These are phyloP conservation scores for Nibea coibor DNA, from an alignment of 2,113 vertebrate species.

Conservation along the genomic window DNA sequence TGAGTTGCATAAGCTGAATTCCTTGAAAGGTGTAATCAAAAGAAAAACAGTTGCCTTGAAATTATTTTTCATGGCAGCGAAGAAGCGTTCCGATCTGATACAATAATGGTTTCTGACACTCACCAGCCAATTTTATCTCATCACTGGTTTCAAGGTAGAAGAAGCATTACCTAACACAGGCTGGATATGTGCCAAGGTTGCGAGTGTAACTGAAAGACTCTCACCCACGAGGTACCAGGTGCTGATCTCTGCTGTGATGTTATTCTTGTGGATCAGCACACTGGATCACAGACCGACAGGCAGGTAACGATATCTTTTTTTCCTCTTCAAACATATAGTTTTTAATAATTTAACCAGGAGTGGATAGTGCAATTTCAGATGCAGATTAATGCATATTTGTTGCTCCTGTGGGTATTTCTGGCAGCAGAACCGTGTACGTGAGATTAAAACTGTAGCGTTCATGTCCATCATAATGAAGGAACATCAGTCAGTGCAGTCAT, in stretches of 20 bases:
- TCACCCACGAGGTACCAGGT: not conserved
- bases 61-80: slow-evolving; percentile 4
- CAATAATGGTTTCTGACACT: slow-evolving; percentile 5
- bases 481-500: not conserved
- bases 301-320: not conserved
- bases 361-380: too few relatives aligned
- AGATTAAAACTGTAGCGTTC: not conserved
- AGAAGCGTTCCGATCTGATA: not conserved
- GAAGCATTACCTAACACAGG: slow-evolving; percentile 13
- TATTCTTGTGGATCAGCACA: not conserved
- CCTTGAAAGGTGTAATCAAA: slow-evolving; percentile 1
- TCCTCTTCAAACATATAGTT: not conserved
- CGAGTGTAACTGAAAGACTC: not conserved
- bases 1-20: not conserved
- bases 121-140: slow-evolving; percentile 24
- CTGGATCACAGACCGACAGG: not conserved
- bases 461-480: not conserved
- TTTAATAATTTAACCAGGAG: not conserved
- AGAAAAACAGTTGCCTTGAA: slow-evolving; percentile 4
- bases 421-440: not conserved
- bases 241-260: not conserved
- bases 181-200: slow-evolving; percentile 11
- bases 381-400: not conserved
- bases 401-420: not conserved
- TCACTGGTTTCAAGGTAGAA: slow-evolving; percentile 31